Evolutionary conservation across 2,113 vertebrate genomes (phyloP).

Genomic region (Rana temporaria): DNA sequence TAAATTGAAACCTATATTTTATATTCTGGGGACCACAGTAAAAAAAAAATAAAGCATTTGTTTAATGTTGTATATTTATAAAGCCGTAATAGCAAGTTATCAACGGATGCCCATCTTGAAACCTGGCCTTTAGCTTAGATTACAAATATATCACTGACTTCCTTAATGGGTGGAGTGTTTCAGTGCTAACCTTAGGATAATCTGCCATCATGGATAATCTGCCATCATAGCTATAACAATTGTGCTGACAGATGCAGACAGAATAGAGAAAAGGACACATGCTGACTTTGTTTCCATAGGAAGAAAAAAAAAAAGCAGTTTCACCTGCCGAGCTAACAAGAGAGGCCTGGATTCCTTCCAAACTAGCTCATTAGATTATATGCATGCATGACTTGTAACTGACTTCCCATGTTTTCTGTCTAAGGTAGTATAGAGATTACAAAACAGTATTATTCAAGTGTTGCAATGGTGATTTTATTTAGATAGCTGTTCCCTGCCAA

Average conservation of each 20-base stretch:
- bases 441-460: constrained; percentile 41
- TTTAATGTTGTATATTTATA: not conserved
- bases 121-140: not conserved
- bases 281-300: constrained; percentile 56
- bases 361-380: constrained; percentile 57
- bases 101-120: constrained; percentile 1
- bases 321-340: constrained; percentile 57
- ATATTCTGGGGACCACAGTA: not conserved
- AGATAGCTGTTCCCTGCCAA: constrained; percentile 18
- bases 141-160: constrained; percentile 6
- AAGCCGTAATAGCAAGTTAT: not conserved
- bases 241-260: constrained; percentile 57
- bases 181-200: constrained; percentile 42
- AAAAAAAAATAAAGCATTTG: not conserved
- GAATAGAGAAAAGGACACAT: constrained; percentile 58
- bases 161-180: constrained; percentile 38
- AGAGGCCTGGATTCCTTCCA: constrained; percentile 51
- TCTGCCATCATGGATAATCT: constrained; percentile 46
- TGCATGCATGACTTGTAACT: constrained; percentile 57
- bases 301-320: constrained; percentile 51
- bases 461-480: constrained; percentile 41
- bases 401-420: constrained; percentile 57
- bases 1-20: not conserved
- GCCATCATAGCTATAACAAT: constrained; percentile 47
- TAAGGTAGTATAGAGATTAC: constrained; percentile 45